Conservation (phyloP, 30 jellyfish, hydroid and myxozoan species). For the Hydra vulgaris region DNA sequence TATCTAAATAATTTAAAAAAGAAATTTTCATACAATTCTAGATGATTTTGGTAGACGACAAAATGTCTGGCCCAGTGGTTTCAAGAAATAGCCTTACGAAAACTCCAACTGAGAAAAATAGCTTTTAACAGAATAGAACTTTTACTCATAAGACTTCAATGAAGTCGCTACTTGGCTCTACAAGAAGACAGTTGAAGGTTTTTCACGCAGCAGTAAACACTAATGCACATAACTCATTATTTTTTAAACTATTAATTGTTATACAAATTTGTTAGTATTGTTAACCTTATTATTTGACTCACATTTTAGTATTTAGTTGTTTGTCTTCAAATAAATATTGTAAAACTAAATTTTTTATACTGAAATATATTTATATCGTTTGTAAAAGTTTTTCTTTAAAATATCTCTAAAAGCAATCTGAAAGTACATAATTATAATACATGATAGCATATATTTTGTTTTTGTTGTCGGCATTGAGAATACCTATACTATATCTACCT, state of each 20-base stretch:
- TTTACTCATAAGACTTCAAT: neutral
- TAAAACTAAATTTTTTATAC: neutral
- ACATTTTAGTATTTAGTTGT: neutral
- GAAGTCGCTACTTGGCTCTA: neutral
- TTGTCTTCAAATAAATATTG: neutral
- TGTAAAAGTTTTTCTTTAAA: neutral
- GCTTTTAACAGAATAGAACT: neutral
- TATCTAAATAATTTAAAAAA: neutral
- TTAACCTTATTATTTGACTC: neutral
- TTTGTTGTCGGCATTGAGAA: no score
- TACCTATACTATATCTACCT: no score
- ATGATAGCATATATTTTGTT: no score
- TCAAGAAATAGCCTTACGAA: slow-evolving; percentile 35
- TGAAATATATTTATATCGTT: neutral
- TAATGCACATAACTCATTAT: neutral
- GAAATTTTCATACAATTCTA: slow-evolving; percentile 24
- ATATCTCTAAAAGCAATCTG: neutral
- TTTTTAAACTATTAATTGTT: neutral
- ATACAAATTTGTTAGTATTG: neutral
- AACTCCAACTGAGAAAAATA: slow-evolving; percentile 1
- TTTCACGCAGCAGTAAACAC: neutral
- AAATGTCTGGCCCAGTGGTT: slow-evolving; percentile 40
- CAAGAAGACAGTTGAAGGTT: neutral
- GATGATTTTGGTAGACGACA: slow-evolving; percentile 44
- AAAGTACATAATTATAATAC: no score